Evolutionary conservation across 2,888 invertebrate genomes (phyloP).

Genomic region (Drosophila ezoana): DNA sequence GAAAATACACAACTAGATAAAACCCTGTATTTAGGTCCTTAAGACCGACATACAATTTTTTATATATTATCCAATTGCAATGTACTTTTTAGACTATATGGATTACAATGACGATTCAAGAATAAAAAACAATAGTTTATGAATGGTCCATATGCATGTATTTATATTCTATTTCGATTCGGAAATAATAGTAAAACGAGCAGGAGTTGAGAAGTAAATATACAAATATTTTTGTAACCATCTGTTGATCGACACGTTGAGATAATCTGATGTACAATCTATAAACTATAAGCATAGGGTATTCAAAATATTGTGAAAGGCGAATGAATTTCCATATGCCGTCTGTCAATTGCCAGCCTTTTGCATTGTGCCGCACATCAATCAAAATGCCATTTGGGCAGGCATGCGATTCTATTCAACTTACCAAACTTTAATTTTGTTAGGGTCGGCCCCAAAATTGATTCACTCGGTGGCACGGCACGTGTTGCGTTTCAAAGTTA

Average conservation of each 20-base stretch:
- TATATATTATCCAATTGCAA: too few relatives aligned
- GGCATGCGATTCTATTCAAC: constrained; percentile 50
- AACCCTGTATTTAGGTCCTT: background rate
- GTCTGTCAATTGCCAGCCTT: constrained; percentile 48
- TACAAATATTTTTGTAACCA: too few relatives aligned
- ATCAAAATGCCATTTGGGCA: constrained; percentile 72
- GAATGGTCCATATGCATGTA: too few relatives aligned
- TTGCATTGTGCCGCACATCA: constrained; percentile 66
- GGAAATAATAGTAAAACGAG: too few relatives aligned
- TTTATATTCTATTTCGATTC: too few relatives aligned
- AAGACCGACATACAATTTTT: too few relatives aligned
- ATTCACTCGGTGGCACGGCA: constrained; percentile 36
- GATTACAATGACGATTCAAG: too few relatives aligned
- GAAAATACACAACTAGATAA: background rate
- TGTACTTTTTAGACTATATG: too few relatives aligned
- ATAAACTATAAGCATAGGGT: background rate
- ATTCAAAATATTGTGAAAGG: constrained; percentile 31
- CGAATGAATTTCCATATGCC: constrained; percentile 29
- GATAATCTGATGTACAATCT: too few relatives aligned
- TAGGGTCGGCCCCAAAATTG: constrained; percentile 15
- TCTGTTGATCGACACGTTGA: too few relatives aligned
- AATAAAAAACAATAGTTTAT: too few relatives aligned
- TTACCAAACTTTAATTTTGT: constrained; percentile 20
- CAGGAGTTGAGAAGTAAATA: too few relatives aligned
- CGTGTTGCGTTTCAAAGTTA: constrained; percentile 73